These are phyloP conservation scores for Phylloscopus collybita DNA, from an alignment of 2,797 vertebrate species.

Conservation along the genomic window DNA sequence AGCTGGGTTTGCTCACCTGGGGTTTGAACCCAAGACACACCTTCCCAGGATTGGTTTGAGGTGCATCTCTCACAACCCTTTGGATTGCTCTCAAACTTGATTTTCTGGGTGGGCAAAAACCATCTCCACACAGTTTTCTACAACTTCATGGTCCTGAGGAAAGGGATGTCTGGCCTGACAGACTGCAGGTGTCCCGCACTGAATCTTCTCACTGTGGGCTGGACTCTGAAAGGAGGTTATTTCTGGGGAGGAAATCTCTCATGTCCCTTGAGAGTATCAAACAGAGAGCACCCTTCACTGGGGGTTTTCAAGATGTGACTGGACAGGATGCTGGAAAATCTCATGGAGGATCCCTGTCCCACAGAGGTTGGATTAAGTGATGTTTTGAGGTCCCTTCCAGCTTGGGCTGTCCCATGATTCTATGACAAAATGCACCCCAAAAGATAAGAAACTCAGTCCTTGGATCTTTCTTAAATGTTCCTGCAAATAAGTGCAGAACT, in stretches of 20 bases:
- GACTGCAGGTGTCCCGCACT: background rate
- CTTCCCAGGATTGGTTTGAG: background rate
- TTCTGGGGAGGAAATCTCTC: background rate
- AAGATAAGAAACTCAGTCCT: background rate
- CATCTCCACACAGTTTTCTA: background rate
- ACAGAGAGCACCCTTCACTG: no score
- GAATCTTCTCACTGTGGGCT: background rate
- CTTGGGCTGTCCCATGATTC: background rate
- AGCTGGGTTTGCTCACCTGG: background rate
- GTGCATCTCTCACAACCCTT: background rate
- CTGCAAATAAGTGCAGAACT: background rate
- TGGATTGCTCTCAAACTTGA: background rate
- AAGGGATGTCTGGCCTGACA: background rate
- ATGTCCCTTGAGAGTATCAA: background rate
- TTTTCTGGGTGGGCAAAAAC: background rate
- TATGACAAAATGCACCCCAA: background rate
- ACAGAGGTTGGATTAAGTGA: accelerated
- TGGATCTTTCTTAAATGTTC: background rate
- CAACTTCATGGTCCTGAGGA: background rate
- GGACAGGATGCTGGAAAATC: background rate
- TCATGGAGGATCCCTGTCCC: background rate
- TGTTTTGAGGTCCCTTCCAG: background rate
- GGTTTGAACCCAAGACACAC: background rate
- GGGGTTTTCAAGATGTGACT: background rate
- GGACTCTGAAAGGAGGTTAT: background rate